A percentile compares a stretch with the other conserved stretches of the same genome.
Evolutionary conservation across 2,888 invertebrate genomes (phyloP).

Genomic region (Hydroisotoma schaefferi): DNA sequence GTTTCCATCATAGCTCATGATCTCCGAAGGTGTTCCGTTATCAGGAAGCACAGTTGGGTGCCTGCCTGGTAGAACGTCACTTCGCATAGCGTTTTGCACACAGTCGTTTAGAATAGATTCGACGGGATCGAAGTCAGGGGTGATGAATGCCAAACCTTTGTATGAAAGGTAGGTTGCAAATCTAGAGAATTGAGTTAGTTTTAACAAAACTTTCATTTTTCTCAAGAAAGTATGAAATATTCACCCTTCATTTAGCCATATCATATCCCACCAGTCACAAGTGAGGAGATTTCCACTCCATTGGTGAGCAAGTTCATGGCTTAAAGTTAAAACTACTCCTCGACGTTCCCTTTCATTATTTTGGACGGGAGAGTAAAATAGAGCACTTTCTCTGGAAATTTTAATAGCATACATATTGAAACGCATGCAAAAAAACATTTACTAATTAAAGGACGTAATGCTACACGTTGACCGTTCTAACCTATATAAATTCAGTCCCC

Average conservation of each 20-base stretch:
- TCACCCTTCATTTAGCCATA: slow-evolving; percentile 6
- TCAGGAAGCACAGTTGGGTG: slow-evolving; percentile 38
- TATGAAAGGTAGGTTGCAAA: slow-evolving; percentile 71
- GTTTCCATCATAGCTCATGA: slow-evolving; percentile 31
- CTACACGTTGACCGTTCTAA: too few species aligned
- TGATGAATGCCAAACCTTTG: slow-evolving; percentile 57
- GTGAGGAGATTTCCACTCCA: slow-evolving; percentile 49
- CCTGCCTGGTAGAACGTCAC: slow-evolving; percentile 25
- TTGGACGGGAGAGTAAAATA: slow-evolving; percentile 19
- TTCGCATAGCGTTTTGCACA: slow-evolving; percentile 36
- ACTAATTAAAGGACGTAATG: too few species aligned
- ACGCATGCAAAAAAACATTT: too few species aligned
- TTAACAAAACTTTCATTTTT: not conserved
- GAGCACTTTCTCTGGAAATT: slow-evolving; percentile 16
- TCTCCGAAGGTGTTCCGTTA: slow-evolving; percentile 37
- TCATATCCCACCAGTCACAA: slow-evolving; percentile 52
- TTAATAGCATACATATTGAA: not conserved
- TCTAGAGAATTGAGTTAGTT: slow-evolving; percentile 49
- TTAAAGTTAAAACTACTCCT: slow-evolving; percentile 49
- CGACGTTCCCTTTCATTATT: slow-evolving; percentile 31
- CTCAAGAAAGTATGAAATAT: not conserved
- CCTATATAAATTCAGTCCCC: too few species aligned
- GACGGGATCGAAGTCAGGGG: slow-evolving; percentile 38
- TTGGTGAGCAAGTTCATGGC: slow-evolving; percentile 68
- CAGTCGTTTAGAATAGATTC: slow-evolving; percentile 32